Percentiles rank a stretch among this genome's conserved stretches.
These are phyloP conservation scores for Drosophila eugracilis DNA, from an alignment of 1,140 invertebrate genomes.

Conservation along the genomic window DNA sequence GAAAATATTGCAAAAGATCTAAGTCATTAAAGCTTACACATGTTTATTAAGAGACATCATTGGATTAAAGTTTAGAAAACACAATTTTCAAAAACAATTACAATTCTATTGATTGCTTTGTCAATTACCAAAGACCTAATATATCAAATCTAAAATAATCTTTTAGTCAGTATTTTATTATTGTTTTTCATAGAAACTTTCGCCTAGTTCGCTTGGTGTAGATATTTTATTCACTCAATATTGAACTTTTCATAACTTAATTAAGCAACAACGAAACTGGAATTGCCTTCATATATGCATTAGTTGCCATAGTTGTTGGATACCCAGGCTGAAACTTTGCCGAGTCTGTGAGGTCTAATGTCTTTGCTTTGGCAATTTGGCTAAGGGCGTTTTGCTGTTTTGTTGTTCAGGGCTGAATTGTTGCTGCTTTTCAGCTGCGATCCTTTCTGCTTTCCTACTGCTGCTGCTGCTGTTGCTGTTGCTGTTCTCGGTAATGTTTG, in stretches of 20 bases:
- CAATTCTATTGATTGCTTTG: too few species aligned
- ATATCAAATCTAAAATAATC: not conserved
- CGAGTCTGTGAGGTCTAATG: constrained; percentile 34
- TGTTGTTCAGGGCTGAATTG: constrained; percentile 29
- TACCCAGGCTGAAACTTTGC: constrained; percentile 13
- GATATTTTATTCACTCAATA: constrained; percentile 38
- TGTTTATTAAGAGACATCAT: too few species aligned
- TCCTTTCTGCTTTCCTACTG: constrained; percentile 2
- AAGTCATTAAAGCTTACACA: too few species aligned
- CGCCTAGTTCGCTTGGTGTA: not conserved
- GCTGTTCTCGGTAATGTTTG: constrained; percentile 61
- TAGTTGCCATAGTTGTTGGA: not conserved
- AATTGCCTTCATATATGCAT: constrained; percentile 49
- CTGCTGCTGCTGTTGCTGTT: not conserved
- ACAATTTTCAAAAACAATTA: too few species aligned
- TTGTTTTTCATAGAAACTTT: not conserved
- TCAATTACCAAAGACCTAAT: too few species aligned
- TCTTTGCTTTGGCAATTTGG: constrained; percentile 56
- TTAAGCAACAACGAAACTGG: constrained; percentile 21
- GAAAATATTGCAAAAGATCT: too few species aligned
- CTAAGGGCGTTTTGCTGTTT: constrained; percentile 42
- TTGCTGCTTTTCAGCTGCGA: constrained; percentile 30
- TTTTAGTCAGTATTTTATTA: not conserved
- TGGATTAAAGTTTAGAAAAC: too few species aligned
- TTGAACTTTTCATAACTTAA: constrained; percentile 47